These are phyloP conservation scores for Cotesia typhae DNA, from an alignment of 1,140 invertebrate species.

Conservation along the genomic window DNA sequence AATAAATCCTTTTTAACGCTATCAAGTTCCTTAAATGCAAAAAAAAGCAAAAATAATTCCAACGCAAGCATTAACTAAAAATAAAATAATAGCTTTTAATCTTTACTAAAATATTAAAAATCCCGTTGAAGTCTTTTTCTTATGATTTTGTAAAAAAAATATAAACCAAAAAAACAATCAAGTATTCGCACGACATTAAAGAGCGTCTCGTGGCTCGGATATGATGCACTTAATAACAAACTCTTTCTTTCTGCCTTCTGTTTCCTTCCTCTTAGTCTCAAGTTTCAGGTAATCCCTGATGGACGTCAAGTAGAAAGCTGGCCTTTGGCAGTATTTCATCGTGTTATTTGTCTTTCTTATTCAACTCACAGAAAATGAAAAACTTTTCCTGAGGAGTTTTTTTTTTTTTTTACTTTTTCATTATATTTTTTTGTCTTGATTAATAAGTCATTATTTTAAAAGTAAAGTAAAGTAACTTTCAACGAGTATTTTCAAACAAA, in stretches of 20 bases:
- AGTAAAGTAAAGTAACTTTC: conserved; percentile 6
- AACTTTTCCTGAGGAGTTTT: conserved; percentile 17
- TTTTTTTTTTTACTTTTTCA: not conserved
- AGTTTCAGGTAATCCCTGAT: conserved; percentile 49
- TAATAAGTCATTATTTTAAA: conserved; percentile 6
- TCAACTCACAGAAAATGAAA: conserved; percentile 10
- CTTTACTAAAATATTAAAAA: too few species aligned
- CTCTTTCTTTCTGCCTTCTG: conserved; percentile 3
- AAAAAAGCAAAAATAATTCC: too few species aligned
- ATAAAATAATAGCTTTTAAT: too few species aligned
- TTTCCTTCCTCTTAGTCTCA: conserved; percentile 47
- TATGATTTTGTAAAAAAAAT: conserved; percentile 25
- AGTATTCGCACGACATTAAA: conserved; percentile 39
- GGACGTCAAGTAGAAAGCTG: not conserved
- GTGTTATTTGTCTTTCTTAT: conserved; percentile 24
- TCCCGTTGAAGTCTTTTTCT: too few species aligned
- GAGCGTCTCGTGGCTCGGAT: conserved; percentile 70
- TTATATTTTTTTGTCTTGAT: conserved; percentile 2
- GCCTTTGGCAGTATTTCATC: not conserved
- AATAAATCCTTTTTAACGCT: too few species aligned
- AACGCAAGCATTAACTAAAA: too few species aligned
- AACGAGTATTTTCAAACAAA: not conserved
- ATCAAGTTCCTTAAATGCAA: too few species aligned
- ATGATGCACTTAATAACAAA: conserved; percentile 64
- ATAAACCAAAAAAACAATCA: conserved; percentile 31